Percentiles rank a stretch among this genome's conserved stretches.
These are phyloP conservation scores for Prionace glauca DNA, from an alignment of 2,797 vertebrate species.

Conservation along the genomic window DNA sequence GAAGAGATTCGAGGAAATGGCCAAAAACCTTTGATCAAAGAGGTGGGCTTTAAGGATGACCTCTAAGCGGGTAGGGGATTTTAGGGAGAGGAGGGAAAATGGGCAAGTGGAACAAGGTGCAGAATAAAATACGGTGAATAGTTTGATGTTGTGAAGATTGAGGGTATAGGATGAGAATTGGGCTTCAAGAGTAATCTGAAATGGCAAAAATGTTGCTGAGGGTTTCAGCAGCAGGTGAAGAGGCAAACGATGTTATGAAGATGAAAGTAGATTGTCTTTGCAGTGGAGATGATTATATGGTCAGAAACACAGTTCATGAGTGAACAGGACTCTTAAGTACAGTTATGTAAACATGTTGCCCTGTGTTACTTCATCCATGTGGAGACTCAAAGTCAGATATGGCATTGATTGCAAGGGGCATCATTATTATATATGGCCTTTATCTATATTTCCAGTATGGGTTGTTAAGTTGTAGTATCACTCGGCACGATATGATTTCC, in stretches of 20 bases:
- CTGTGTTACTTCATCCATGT: not conserved
- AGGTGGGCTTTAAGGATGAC: too few relatives aligned
- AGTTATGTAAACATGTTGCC: not conserved
- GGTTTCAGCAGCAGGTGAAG: not conserved
- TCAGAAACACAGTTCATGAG: not conserved
- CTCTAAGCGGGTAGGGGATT: too few relatives aligned
- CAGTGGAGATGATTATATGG: not conserved
- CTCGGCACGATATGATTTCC: not conserved
- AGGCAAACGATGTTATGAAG: not conserved
- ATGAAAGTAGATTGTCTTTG: not conserved
- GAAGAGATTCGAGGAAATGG: not conserved
- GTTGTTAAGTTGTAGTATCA: not conserved
- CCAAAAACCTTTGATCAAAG: too few relatives aligned
- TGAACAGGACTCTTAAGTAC: not conserved
- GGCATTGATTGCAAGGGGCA: not conserved
- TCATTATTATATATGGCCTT: not conserved
- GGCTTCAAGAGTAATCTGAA: not conserved
- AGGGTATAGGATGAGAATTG: too few relatives aligned
- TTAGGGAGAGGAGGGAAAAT: too few relatives aligned
- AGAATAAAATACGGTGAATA: too few relatives aligned
- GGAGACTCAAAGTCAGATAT: not conserved
- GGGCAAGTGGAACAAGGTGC: too few relatives aligned
- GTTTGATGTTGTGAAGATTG: too few relatives aligned
- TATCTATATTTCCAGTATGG: not conserved
- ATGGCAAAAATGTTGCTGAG: not conserved